phyloP scores from a whole-genome alignment of 2,888 invertebrate species.

The Caenorhabditis becei region DNA sequence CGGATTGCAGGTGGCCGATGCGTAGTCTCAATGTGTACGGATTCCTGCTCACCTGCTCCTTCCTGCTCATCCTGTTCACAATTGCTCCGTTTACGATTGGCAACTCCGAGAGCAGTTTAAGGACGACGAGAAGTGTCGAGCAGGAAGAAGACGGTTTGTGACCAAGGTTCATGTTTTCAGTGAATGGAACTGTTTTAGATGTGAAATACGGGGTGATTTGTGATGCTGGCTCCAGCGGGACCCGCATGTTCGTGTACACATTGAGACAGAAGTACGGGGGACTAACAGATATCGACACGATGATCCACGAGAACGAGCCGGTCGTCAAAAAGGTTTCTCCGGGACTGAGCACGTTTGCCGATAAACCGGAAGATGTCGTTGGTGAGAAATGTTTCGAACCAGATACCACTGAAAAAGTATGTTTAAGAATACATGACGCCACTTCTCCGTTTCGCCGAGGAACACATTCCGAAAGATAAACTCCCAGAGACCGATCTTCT shows the following conservation, averaged over 20 bases:
- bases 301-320: conserved; percentile 70
- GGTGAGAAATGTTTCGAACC: no score
- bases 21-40: conserved; percentile 43
- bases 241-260: conserved; percentile 84
- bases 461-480: conserved; percentile 82
- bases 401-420: background rate
- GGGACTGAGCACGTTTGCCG: conserved; percentile 78
- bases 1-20: conserved; percentile 43
- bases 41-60: conserved; percentile 34
- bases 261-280: conserved; percentile 70
- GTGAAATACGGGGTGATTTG: conserved; percentile 84
- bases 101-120: background rate
- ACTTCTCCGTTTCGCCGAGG: conserved; percentile 83
- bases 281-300: conserved; percentile 83
- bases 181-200: conserved; percentile 8
- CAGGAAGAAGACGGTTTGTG: conserved; percentile 25
- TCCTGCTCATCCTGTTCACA: conserved; percentile 27
- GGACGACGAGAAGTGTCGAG: conserved; percentile 22
- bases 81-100: conserved; percentile 21
- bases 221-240: conserved; percentile 85
- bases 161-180: no score
- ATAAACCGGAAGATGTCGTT: conserved; percentile 73
- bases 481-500: conserved; percentile 83
- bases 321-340: conserved; percentile 80
- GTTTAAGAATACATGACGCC: conserved; percentile 82